A percentile compares a stretch with the other conserved stretches of the same genome.
Conservation (phyloP, 2,888 invertebrate genomes). For the Caenorhabditis sp. region DNA sequence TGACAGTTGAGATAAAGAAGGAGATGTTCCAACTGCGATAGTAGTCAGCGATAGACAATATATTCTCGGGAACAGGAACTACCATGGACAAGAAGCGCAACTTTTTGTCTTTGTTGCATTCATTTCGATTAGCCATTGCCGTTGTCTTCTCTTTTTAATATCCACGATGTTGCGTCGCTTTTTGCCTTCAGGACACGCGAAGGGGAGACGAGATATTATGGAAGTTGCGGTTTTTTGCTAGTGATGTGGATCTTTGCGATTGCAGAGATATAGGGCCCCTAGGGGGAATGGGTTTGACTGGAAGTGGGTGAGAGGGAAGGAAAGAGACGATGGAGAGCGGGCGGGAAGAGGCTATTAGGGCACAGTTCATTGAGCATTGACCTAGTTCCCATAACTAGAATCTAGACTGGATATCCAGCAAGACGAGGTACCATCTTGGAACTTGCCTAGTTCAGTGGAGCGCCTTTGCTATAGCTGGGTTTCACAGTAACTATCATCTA, state of each 20-base stretch:
- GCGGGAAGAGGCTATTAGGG: too few relatives aligned
- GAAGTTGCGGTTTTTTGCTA: background rate
- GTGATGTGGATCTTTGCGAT: background rate
- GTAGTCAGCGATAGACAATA: background rate
- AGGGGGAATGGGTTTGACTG: background rate
- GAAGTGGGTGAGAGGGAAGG: background rate
- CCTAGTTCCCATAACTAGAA: too few relatives aligned
- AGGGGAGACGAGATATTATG: background rate
- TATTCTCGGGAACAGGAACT: slow-evolving; percentile 14
- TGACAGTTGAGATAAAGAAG: slow-evolving; percentile 10
- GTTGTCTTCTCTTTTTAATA: slow-evolving; percentile 9
- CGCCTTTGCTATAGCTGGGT: too few relatives aligned
- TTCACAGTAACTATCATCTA: too few relatives aligned
- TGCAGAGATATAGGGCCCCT: background rate
- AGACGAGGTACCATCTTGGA: too few relatives aligned
- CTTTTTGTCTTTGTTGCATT: slow-evolving; percentile 47
- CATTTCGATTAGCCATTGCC: slow-evolving; percentile 41
- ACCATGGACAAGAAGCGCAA: slow-evolving; percentile 22
- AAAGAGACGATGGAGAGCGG: too few relatives aligned
- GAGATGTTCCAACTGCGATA: background rate
- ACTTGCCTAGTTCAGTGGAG: too few relatives aligned
- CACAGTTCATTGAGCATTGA: too few relatives aligned
- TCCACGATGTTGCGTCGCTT: background rate
- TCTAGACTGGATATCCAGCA: too few relatives aligned
- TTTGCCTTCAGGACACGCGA: background rate